Percentiles rank a stretch among this genome's conserved stretches.
phyloP scores from a whole-genome alignment of 1,140 invertebrate genomes.

The Halesus radiatus region DNA sequence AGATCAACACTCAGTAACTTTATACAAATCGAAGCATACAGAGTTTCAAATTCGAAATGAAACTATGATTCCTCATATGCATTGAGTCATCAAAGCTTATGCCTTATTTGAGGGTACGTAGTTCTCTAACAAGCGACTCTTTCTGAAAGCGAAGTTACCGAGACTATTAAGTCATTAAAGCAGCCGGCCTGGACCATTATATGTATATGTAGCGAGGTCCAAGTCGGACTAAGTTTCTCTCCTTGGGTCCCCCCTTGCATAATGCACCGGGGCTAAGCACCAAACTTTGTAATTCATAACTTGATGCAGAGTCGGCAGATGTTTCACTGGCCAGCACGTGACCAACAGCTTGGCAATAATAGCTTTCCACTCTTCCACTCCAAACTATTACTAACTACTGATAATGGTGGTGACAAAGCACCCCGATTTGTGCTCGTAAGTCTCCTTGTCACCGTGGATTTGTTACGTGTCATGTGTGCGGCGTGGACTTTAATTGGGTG shows the following conservation, averaged over 20 bases:
- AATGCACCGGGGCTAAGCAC: conserved; percentile 54
- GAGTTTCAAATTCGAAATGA: too few relatives aligned
- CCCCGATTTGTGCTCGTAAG: background rate
- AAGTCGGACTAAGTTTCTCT: conserved; percentile 49
- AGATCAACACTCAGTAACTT: too few relatives aligned
- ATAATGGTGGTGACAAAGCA: conserved; percentile 27
- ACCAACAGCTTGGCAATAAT: conserved; percentile 49
- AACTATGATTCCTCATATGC: background rate
- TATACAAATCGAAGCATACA: too few relatives aligned
- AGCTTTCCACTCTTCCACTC: background rate
- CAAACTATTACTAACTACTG: conserved; percentile 37
- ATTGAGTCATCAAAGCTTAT: background rate
- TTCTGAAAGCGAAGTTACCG: conserved; percentile 49
- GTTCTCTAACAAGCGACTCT: conserved; percentile 36
- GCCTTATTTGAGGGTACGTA: conserved; percentile 27
- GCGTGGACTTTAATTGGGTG: too few relatives aligned
- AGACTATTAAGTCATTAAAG: conserved; percentile 57
- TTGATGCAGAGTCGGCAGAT: conserved; percentile 52
- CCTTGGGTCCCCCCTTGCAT: conserved; percentile 47
- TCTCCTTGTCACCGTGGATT: conserved; percentile 16
- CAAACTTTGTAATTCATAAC: conserved; percentile 58
- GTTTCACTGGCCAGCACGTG: conserved; percentile 52
- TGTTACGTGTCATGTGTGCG: too few relatives aligned
- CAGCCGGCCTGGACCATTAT: conserved; percentile 51
- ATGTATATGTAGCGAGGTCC: conserved; percentile 45